Evolutionary conservation across 2,888 invertebrate species (phyloP).

Genomic region (Mamestra brassicae): DNA sequence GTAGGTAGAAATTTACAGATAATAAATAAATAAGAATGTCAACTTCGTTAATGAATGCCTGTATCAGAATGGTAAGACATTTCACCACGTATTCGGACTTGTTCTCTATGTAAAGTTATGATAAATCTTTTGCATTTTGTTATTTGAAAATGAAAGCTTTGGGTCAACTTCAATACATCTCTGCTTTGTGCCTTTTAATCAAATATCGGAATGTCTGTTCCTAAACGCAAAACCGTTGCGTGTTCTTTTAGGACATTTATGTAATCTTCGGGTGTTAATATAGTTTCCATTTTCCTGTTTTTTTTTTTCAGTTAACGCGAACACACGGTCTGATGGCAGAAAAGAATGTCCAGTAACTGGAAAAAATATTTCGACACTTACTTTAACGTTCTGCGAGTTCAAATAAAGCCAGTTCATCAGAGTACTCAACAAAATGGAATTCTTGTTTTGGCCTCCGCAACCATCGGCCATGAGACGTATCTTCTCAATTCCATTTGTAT

Average conservation of each 20-base stretch:
- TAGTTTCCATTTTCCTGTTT: background rate
- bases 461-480: background rate
- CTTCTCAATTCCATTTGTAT: constrained; percentile 4
- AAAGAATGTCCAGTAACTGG: constrained; percentile 10
- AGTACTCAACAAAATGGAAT: constrained; percentile 4
- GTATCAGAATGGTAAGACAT: constrained; percentile 1
- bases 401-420: constrained; percentile 4
- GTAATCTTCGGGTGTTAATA: background rate
- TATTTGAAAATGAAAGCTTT: constrained; percentile 6
- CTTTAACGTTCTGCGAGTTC: background rate
- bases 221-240: background rate
- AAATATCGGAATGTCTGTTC: no score
- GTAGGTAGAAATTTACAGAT: no score
- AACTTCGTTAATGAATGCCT: no score
- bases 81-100: constrained; percentile 6
- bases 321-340: constrained; percentile 7
- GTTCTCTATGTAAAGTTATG: constrained; percentile 4
- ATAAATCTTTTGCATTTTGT: constrained; percentile 9
- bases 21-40: no score
- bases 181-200: no score
- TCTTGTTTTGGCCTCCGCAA: constrained; percentile 12
- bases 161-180: no score
- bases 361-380: background rate
- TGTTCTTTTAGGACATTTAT: background rate
- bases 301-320: background rate